These are phyloP conservation scores for Drosophila setosimentum DNA, from an alignment of 2,888 invertebrate genomes.

Conservation along the genomic window DNA sequence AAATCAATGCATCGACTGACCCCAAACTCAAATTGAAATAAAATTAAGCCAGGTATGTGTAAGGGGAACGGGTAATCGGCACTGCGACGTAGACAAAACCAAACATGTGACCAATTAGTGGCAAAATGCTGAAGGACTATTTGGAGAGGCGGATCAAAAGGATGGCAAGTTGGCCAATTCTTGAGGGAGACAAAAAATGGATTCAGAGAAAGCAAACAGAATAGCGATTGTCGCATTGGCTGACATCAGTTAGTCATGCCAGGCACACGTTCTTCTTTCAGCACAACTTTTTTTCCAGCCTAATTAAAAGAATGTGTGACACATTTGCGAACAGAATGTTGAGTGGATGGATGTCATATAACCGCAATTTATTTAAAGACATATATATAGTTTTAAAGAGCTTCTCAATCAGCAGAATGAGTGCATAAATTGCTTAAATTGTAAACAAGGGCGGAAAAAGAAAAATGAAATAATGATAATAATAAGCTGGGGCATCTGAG, in stretches of 20 bases:
- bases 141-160: constrained; percentile 3
- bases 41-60: constrained; percentile 17
- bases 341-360: constrained; percentile 5
- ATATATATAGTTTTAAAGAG: constrained; percentile 26
- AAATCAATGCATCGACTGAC: constrained; percentile 33
- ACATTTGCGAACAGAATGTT: not conserved
- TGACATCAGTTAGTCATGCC: constrained; percentile 48
- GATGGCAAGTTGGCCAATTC: constrained; percentile 28
- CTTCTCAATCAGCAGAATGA: constrained; percentile 23
- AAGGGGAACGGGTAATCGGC: not conserved
- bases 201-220: constrained; percentile 36
- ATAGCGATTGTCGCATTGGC: constrained; percentile 44
- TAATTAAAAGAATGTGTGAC: constrained; percentile 57
- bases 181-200: constrained; percentile 16
- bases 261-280: constrained; percentile 30
- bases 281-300: constrained; percentile 16
- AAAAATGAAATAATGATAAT: constrained; percentile 36
- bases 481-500: constrained; percentile 43
- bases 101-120: constrained; percentile 63
- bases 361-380: not conserved
- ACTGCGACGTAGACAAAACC: constrained; percentile 30
- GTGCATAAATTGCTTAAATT: constrained; percentile 42
- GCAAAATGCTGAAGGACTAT: constrained; percentile 30
- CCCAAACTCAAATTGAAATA: constrained; percentile 23
- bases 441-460: constrained; percentile 33